Evolutionary conservation across 2,888 invertebrate genomes (phyloP), one percentile per base, ranked within the genome.

Genomic region (Osedax frankpressi): DNA sequence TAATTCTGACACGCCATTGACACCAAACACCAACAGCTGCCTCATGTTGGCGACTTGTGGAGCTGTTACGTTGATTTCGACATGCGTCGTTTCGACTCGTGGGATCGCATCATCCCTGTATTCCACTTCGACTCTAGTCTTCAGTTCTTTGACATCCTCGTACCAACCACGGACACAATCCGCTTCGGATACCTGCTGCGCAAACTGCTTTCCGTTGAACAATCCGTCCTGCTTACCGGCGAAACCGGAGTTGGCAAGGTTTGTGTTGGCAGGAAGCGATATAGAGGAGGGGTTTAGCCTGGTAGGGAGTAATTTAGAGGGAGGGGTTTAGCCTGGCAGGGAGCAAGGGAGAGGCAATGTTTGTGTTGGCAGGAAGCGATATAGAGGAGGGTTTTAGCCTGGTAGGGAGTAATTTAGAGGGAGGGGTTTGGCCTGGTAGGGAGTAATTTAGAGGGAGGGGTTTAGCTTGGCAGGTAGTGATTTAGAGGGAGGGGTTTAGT

Each of bases 81-180:
- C 74, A 86, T 86, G n/a, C 87, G 89, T 74, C 87, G 87, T 70
- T 87, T 93, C 84, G 91, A 91, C 79, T 84, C 87, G 3, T 94
- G 93, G 93, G 87, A 88, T n/a, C 89, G 88, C 73, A 89, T 92
- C 44, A 89, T 92, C 77, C 90, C 92, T 0, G 80, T 85, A 0
- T 94, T 92, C 81, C 77, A 85, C 1, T 94, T 91, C 80, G 88
- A 90, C 81, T 85, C 87, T 19, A 86, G 88, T 0, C 85, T 87
- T 28, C 91, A 92, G 0, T 94, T 92, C 85, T 93, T 93, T 81
- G 93, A 94, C 81, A 91, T 92, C 81, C 86, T 93, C 71, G 93
- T 94, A 6, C 94, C 93, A 0, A 94, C 94, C 0, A 88, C 90
- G n/a, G 93, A 94, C 81, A 94, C 93, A 0, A 90, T 92, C 0